Evolutionary conservation across 2,113 vertebrate genomes (phyloP), one percentile per base, ranked within the genome.

Genomic region (Cyprinodon tularosa): DNA sequence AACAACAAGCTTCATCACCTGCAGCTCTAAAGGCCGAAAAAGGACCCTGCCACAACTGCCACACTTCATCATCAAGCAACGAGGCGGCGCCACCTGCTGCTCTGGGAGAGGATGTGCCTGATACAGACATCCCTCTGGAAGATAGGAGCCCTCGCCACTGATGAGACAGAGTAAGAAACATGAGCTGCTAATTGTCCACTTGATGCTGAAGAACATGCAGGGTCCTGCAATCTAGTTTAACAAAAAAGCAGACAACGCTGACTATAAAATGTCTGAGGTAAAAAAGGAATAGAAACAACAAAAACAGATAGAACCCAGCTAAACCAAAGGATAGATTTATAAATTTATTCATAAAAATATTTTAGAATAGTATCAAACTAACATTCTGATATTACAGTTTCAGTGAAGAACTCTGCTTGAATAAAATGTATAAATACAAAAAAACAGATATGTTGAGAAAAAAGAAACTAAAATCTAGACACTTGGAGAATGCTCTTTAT

Each of bases 81-180:
- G 82, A 72, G 20, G 45, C 68, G 68, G 65, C 29, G 2, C 72
- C 86, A 44, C 65, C 84, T 71, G 81, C 39, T 77, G 82, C 53
- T 71, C 36, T 29, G 22, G 57, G 2, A 39, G 77, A n/a, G 71
- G 67, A 81, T 17, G 3, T 65, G 47, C 42, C 3, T 78, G 66
- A 3, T 7, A 39, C 39, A 57, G 84, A 82, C 70, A 4, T 66
- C 0, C 53, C 62, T n/a, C 69, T 76, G 11, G 73, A 82, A 37
- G 42, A n/a, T 66, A 50, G 12, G 86, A 86, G 44, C 66, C 36
- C 29, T 66, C 63, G 38, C 62, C 65, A 61, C 20, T 47, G 40
- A 67, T 77, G n/a, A 66, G 20, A 69, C 73, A 85, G 88, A 64
- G 90, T 88, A 88, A 90, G 85, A 68, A 61, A 14, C 38, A 6